phyloP scores from a whole-genome alignment of 2,113 vertebrate species.

The Panurus biarmicus region DNA sequence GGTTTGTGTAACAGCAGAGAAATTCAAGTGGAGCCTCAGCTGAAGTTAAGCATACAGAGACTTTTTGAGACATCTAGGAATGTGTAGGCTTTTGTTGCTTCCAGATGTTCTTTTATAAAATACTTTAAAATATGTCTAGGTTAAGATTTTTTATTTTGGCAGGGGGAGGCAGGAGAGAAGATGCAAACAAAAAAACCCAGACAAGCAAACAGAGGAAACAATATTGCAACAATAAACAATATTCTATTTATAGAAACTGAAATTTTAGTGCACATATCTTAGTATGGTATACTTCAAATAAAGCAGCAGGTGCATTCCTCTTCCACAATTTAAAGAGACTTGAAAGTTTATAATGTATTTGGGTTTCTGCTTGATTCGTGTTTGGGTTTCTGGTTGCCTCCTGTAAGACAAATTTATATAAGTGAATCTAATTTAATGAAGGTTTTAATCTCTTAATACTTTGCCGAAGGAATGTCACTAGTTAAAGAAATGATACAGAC shows the following conservation, averaged over 20 bases:
- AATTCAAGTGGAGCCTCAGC: not conserved
- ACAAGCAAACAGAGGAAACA: not conserved
- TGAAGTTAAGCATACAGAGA: not conserved
- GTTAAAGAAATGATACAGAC: not conserved
- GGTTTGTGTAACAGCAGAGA: not conserved
- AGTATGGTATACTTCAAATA: not conserved
- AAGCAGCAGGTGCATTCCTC: not conserved
- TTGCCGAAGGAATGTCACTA: not conserved
- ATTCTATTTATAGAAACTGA: too few relatives aligned
- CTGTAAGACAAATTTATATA: not conserved
- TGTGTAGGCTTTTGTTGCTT: not conserved
- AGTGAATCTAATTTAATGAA: not conserved
- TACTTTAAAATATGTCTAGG: not conserved
- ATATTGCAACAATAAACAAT: too few relatives aligned
- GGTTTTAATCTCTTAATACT: not conserved
- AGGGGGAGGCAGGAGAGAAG: rapidly evolving
- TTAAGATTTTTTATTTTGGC: not conserved
- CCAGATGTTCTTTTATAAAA: not conserved
- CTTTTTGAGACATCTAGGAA: not conserved
- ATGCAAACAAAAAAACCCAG: not conserved
- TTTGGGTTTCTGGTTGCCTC: not conserved
- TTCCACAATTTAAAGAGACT: not conserved
- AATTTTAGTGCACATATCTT: not conserved
- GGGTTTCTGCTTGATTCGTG: not conserved
- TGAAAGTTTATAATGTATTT: not conserved